Base-by-base conservation (phyloP, 2,888 invertebrate genomes). In the Argyresthia albistria region DNA sequence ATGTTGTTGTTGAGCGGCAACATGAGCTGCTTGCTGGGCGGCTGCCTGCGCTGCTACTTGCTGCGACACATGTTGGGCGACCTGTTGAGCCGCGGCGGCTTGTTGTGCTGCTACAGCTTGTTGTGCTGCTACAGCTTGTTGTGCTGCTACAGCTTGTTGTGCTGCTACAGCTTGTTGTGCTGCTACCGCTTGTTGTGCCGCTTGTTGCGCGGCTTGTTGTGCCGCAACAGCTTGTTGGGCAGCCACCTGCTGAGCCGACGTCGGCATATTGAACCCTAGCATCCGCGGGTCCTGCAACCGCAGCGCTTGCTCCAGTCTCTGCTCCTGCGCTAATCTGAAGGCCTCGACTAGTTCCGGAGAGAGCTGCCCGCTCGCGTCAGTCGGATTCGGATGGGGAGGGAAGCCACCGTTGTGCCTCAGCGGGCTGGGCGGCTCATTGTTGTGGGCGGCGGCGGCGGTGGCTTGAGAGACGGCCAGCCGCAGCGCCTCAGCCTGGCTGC, bases 401-500 rank as follows among this genome's bases (percentile, higher is more conserved):
- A 82, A 86, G 1, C 87, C 82, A 53, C 87, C 88, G 64, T 88
- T 88, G 68, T 88, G 87, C 67, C 86, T 71, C 52, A 86, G 60
- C 10, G 86, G 86, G 62, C 82, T 83, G 11, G 75, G 65, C 1
- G 76, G 68, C 53, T 81, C 86, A 53, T 70, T 76, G 50, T 80
- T 86, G 51, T 86, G 89, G 1, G 89, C 90, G 25, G 25, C 25
- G 6, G 25, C 25, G 0, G 89, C 48, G 3, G 42, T 90, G 0
- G 92, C 92, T 67, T 93, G 93, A 8, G 91, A 91, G 59, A 95
- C 95, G 39, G 95, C 96, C 55, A 96, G 76, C 64, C 96, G 89
- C 42, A 96, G 86, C 0, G 95, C 95, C 73, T 96, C 96, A 0
- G 95, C 95, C 68, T 96, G 96, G 61, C 94, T 94, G 67, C 96